Conservation (phyloP, 35 echinoderm and acorn worm genomes). For the Heliocidaris tuberculata region DNA sequence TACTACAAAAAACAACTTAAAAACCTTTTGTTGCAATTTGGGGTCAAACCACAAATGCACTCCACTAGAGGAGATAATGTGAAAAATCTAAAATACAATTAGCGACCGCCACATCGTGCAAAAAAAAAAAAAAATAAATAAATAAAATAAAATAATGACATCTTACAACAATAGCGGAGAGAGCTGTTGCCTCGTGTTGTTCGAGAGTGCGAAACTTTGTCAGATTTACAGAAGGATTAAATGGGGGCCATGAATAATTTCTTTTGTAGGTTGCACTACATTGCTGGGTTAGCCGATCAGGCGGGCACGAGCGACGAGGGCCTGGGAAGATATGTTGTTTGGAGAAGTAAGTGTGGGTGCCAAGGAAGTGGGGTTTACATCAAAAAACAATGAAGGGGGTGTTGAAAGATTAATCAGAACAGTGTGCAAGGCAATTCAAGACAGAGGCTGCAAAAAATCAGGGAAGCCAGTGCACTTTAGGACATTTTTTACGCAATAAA, state of each 20-base stretch:
- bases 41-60: too few species aligned
- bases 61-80: not conserved
- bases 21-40: too few species aligned
- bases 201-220: not conserved
- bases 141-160: not conserved
- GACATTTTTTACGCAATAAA: not conserved
- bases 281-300: not conserved
- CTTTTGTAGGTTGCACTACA: not conserved
- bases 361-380: not conserved
- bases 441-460: not conserved
- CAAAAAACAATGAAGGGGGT: not conserved
- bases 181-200: not conserved
- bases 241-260: not conserved
- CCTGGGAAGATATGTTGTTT: not conserved
- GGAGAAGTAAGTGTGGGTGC: not conserved
- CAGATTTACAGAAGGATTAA: not conserved
- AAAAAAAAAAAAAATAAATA: too few species aligned
- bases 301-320: not conserved
- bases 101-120: constrained; percentile 7
- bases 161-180: not conserved
- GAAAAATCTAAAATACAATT: not conserved
- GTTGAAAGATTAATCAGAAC: not conserved
- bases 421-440: not conserved
- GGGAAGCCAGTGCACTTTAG: not conserved
- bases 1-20: too few species aligned